These are phyloP conservation scores for Eucidaris tribuloides DNA, from an alignment of 35 echinoderm and acorn worm species.

Conservation along the genomic window DNA sequence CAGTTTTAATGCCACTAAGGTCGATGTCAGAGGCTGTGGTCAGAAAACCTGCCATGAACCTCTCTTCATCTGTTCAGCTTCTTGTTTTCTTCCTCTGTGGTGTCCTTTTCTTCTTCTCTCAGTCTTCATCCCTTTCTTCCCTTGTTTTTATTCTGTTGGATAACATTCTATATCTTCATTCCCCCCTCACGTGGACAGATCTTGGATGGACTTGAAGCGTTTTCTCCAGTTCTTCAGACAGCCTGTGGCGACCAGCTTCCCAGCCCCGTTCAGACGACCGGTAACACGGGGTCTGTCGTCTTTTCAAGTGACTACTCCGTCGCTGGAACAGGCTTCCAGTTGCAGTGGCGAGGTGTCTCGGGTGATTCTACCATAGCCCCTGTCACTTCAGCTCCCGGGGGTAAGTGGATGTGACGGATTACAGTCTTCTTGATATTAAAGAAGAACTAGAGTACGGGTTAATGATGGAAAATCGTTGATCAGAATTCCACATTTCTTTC, in stretches of 20 bases:
- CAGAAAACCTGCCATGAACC: no score
- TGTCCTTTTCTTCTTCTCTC: no score
- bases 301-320: slow-evolving; percentile 56
- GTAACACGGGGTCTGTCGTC: slow-evolving; percentile 42
- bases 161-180: neutral
- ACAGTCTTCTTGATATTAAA: no score
- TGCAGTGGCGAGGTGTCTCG: slow-evolving; percentile 50
- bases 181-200: slow-evolving; percentile 14
- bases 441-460: no score
- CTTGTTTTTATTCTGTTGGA: no score
- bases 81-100: no score
- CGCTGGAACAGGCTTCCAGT: slow-evolving; percentile 23
- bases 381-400: neutral
- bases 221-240: slow-evolving; percentile 23
- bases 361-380: slow-evolving; percentile 8
- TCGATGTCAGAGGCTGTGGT: no score
- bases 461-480: no score
- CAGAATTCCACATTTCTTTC: no score
- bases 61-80: no score
- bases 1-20: no score
- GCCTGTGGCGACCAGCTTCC: slow-evolving; percentile 41
- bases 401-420: slow-evolving; percentile 69
- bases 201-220: slow-evolving; percentile 47
- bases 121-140: no score
- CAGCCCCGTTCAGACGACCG: slow-evolving; percentile 42